Base-by-base conservation (phyloP, 2,113 vertebrate species). In the Notarius lentiginosus region DNA sequence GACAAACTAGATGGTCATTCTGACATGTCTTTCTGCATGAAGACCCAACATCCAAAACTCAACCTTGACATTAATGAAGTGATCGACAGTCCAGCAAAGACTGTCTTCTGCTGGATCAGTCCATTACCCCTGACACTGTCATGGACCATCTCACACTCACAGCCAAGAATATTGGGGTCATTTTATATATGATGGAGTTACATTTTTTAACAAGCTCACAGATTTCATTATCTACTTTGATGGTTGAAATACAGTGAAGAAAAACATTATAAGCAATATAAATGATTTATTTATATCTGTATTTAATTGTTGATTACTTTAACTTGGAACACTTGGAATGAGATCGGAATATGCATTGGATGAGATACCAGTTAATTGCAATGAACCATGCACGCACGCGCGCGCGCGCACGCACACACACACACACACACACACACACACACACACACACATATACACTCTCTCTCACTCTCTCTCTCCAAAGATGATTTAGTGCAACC, bases 41-140 rank as follows among this genome's bases (percentile, higher is more conserved):
- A 12, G 22, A 53, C 73, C 11, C 49, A 53, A 15, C 73, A n/a
- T 76, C 47, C 12, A 34, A 53, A 76, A n/a, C 22, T 76, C 22
- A 51, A 76, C 47, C 47, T 53, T n/a, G 47, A 76, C 73, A 76
- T 49, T 76, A 76, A 76, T 76, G 73, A 76, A n/a, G 22, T 53
- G 73, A 76, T 49, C 17, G 4, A 49, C 18, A 73, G 20, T 49
- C 70, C 68, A 72, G 68, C 9, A 49, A 51, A 51, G 1, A 51
- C 20, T 75, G 47, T 51, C 41, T 10, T 53, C 22, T n/a, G 49
- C 73, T 76, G 73, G 49, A 76, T 51, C 73, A 53, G 47, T 22
- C 34, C 72, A 22, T 20, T 73, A 4, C 18, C 18, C 2, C 18
- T 73, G 70, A 47, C 70, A 73, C 27, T 34, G 15, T 34, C 66